Percentiles rank a stretch among this genome's conserved stretches.
Evolutionary conservation across 1,140 invertebrate species (phyloP).

Genomic region (Doryteuthis pealeii): DNA sequence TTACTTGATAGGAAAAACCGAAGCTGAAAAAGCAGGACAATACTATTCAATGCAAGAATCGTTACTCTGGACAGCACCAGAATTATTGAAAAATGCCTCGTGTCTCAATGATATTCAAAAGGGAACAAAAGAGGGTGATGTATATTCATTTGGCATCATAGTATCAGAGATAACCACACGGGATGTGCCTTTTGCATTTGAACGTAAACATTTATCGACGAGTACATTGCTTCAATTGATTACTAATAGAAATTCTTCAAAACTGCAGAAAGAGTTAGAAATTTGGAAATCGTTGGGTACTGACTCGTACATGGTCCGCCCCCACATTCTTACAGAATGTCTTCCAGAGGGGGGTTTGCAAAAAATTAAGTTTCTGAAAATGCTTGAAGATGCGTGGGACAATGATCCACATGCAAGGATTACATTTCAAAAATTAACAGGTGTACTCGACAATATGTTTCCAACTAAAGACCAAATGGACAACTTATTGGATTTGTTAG

Average conservation of each 20-base stretch:
- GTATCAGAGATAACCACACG: constrained; percentile 30
- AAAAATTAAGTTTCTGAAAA: constrained; percentile 26
- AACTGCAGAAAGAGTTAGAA: neutral
- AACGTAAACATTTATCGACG: constrained; percentile 19
- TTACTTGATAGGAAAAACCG: neutral
- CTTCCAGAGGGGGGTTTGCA: constrained; percentile 23
- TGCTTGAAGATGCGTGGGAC: constrained; percentile 24
- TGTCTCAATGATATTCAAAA: constrained; percentile 39
- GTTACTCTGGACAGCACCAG: constrained; percentile 86
- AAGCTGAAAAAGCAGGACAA: neutral
- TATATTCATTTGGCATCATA: constrained; percentile 71
- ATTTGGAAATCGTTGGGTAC: neutral
- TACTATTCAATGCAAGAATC: neutral
- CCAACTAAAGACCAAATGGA: constrained; percentile 36
- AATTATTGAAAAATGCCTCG: constrained; percentile 69
- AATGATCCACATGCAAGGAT: constrained; percentile 21
- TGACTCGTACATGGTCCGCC: neutral
- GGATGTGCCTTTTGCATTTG: constrained; percentile 29
- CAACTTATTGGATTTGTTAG: constrained; percentile 64
- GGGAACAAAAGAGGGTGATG: constrained; percentile 85
- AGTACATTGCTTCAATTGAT: constrained; percentile 27
- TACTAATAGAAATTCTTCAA: constrained; percentile 25
- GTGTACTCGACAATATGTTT: constrained; percentile 29
- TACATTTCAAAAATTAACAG: constrained; percentile 24
- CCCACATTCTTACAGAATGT: neutral